phyloP scores from a whole-genome alignment of 2,113 vertebrate species.

The Physeter macrocephalus region DNA sequence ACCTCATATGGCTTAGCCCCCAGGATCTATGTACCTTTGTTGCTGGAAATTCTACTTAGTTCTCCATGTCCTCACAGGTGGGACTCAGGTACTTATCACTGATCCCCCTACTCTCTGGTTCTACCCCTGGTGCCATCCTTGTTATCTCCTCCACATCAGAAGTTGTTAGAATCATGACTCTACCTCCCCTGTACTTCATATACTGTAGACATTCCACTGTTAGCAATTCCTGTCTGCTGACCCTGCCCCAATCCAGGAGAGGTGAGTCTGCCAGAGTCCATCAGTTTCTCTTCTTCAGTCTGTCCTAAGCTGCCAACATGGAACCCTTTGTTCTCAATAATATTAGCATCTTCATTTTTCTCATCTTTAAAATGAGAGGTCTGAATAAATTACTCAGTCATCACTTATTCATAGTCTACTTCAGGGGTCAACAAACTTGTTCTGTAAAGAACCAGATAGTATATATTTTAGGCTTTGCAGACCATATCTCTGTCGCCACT shows the following conservation, averaged over 20 bases:
- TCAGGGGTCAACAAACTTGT: neutral
- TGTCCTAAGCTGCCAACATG: neutral
- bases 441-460: neutral
- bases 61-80: neutral
- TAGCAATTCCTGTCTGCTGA: neutral
- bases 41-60: neutral
- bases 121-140: neutral
- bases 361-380: conserved; percentile 3
- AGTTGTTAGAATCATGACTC: neutral
- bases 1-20: neutral
- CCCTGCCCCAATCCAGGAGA: neutral
- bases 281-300: neutral
- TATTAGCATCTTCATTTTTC: neutral
- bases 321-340: neutral
- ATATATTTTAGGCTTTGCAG: neutral
- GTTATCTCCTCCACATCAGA: neutral
- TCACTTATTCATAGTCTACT: neutral
- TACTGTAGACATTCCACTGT: neutral
- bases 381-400: neutral
- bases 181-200: neutral
- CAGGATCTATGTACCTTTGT: neutral
- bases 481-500: neutral
- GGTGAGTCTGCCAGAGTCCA: neutral
- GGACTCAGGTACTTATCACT: neutral
- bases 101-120: neutral